These are phyloP conservation scores for Stratiolaelaps scimitus DNA, from an alignment of 1,140 invertebrate genomes.

Conservation along the genomic window DNA sequence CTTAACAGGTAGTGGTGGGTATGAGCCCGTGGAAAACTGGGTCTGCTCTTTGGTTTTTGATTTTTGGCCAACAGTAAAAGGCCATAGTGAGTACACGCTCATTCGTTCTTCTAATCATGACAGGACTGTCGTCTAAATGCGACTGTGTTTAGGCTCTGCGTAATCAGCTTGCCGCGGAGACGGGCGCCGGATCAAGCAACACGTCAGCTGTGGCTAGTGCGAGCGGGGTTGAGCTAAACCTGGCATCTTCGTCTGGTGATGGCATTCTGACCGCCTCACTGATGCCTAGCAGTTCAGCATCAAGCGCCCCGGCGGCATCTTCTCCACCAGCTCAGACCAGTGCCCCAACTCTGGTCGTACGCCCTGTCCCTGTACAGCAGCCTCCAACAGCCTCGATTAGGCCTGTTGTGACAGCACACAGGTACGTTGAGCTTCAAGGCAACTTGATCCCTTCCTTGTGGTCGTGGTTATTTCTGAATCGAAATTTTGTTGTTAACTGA, in stretches of 20 bases:
- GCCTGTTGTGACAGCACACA: not conserved
- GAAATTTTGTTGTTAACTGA: too few relatives aligned
- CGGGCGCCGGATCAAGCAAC: not conserved
- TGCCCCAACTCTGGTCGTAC: not conserved
- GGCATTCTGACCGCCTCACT: not conserved
- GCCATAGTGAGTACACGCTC: too few relatives aligned
- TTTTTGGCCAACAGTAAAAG: too few relatives aligned
- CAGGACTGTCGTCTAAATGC: too few relatives aligned
- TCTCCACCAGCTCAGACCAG: not conserved
- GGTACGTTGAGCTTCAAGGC: not conserved
- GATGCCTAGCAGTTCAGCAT: not conserved
- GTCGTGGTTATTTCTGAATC: too few relatives aligned
- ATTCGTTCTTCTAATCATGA: too few relatives aligned
- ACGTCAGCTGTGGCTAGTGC: not conserved
- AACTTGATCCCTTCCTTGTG: too few relatives aligned
- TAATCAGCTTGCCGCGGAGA: not conserved
- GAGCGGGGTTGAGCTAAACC: not conserved
- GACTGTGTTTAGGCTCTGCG: too few relatives aligned
- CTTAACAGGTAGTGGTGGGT: too few relatives aligned
- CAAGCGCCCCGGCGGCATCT: not conserved
- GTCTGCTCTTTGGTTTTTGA: too few relatives aligned
- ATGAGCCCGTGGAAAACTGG: too few relatives aligned
- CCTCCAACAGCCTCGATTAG: constrained; percentile 25
- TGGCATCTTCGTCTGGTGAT: not conserved
- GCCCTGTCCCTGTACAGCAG: not conserved